Percentiles rank a stretch among this genome's conserved stretches.
These are phyloP conservation scores for Drosophila ezoana DNA, from an alignment of 2,888 invertebrate species.

Conservation along the genomic window DNA sequence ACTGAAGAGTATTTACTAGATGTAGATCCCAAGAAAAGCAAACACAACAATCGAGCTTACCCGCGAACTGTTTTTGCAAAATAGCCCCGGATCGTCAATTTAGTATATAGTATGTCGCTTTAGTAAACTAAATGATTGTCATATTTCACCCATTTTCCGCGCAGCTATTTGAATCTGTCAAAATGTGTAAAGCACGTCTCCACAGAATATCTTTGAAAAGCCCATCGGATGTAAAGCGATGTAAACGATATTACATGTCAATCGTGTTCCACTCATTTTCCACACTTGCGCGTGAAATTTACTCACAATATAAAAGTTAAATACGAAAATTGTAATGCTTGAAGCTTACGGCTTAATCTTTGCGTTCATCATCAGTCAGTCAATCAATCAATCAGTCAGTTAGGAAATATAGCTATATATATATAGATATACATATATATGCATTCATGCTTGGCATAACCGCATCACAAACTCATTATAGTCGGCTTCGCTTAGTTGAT, in stretches of 20 bases:
- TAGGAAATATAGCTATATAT: background rate
- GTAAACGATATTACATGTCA: no score
- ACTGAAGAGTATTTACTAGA: background rate
- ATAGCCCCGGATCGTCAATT: background rate
- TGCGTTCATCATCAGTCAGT: background rate
- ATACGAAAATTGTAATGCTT: background rate
- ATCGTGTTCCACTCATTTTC: no score
- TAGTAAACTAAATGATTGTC: no score
- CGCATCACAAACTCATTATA: constrained; percentile 59
- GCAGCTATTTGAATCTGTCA: no score
- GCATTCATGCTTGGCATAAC: constrained; percentile 10
- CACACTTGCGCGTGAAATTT: no score
- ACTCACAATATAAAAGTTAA: background rate
- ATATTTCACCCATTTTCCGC: no score
- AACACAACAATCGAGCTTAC: background rate
- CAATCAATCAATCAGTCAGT: constrained; percentile 5
- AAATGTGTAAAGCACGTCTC: no score
- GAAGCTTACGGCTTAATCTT: no score
- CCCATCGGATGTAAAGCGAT: no score
- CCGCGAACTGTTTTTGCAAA: background rate
- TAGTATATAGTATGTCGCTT: no score
- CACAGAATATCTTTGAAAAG: no score
- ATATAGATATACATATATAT: background rate
- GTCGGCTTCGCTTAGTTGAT: constrained; percentile 11
- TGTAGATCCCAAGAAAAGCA: background rate